Base-by-base conservation (phyloP, 1,140 invertebrate genomes). In the Planococcus citri region DNA sequence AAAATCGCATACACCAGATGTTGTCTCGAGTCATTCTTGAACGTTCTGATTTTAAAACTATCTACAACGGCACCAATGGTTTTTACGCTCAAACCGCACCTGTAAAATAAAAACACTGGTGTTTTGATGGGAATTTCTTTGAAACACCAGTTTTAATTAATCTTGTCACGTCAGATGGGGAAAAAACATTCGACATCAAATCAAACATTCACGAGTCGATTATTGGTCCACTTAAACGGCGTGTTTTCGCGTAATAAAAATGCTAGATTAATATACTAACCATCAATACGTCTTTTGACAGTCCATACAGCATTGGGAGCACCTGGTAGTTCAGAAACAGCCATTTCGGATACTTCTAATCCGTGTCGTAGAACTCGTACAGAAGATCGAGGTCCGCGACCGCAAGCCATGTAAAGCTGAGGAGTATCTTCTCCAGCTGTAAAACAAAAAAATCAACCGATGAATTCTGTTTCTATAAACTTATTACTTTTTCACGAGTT, bases 301-400 rank as follows among this genome's bases (percentile, higher is more conserved):
- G 97, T 99, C 97, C 97, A 99, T 6, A 99, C 97, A 76, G 96
- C 96, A 82, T 97, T 99, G 10, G 97, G 97, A 79, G 96, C 98
- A 78, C 96, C 96, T 14, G 97, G 97, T 72, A 99, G 80, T 80
- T 99, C 97, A 64, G 95, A 98, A 2, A 99, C 95, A 74, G 97
- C 97, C 97, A 99, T 99, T 81, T 99, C 97, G 0, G 95, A 94
- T 1, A 91, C 95, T 84, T 99, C 97, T 14, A 99, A 81, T 75
- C 97, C 97, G 80, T 99, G 97, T 58, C 97, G 84, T 1, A 99
- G 80, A 0, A 99, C 93, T 75, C 95, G 80, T 1, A 99, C 75
- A 0, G 94, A 90, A 0, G 95, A 98, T 69, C 96, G 82, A 1
- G 97, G 90, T 1, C 97, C 95, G 72, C 96, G 82, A 0, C 97